Conservation (phyloP, 2,113 vertebrate species). For the Microcebus jonahi region DNA sequence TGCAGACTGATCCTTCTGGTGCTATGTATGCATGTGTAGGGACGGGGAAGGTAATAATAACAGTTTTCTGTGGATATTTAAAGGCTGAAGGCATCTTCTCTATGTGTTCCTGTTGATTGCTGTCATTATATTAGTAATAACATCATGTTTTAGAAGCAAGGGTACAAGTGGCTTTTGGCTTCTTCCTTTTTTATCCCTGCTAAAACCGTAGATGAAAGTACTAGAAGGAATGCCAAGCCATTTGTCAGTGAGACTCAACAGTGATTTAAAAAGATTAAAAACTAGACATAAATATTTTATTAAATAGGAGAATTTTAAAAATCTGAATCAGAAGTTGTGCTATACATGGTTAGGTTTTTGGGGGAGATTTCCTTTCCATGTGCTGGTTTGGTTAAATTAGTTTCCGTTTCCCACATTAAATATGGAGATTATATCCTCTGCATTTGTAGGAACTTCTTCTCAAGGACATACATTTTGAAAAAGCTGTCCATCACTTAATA, state of each 20-base stretch:
- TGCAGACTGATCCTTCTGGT: background rate
- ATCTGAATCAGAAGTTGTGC: background rate
- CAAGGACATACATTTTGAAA: background rate
- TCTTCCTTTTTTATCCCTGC: background rate
- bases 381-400: background rate
- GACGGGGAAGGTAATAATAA: fast-evolving
- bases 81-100: background rate
- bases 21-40: fast-evolving
- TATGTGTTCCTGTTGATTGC: fast-evolving
- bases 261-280: background rate
- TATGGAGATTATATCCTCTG: background rate
- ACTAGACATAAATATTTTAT: background rate
- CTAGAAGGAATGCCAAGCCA: background rate
- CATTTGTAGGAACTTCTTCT: background rate
- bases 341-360: background rate
- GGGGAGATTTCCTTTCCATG: background rate
- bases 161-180: background rate
- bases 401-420: background rate
- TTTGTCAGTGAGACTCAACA: background rate
- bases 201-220: background rate
- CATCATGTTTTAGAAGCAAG: background rate
- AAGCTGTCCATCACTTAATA: background rate
- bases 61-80: background rate
- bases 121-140: background rate
- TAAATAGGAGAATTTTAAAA: background rate